Evolutionary conservation across 2,888 invertebrate genomes (phyloP).

Genomic region (Pinctada fucata): DNA sequence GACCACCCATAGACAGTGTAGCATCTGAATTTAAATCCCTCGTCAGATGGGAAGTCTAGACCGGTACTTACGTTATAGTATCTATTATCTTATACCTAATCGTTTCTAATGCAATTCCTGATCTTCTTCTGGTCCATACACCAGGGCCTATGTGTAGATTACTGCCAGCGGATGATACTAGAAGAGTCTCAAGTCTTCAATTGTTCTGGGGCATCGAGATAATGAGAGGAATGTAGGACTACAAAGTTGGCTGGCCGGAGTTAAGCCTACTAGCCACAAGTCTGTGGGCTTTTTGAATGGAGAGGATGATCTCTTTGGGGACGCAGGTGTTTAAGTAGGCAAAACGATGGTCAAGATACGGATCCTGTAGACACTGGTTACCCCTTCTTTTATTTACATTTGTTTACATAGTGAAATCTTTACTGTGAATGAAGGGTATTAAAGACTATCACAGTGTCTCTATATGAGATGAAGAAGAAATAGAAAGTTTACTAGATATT

Average conservation of each 20-base stretch:
- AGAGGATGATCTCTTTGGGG: not conserved
- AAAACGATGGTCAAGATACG: not conserved
- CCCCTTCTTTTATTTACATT: no score
- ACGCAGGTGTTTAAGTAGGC: constrained; percentile 1
- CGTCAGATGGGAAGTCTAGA: not conserved
- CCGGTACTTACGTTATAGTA: not conserved
- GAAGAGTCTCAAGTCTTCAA: no score
- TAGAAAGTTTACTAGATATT: no score
- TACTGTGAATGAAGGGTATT: no score
- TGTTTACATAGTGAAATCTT: no score
- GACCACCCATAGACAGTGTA: no score
- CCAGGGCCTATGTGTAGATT: not conserved
- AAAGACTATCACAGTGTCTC: no score
- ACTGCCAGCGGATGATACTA: not conserved
- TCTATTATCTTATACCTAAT: not conserved
- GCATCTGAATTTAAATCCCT: not conserved
- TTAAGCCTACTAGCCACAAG: no score
- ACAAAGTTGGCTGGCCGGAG: no score
- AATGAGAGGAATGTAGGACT: no score
- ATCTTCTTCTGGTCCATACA: not conserved
- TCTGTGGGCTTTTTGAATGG: not conserved
- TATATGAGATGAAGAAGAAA: no score
- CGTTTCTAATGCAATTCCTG: not conserved
- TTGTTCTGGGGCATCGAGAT: no score
- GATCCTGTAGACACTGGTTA: not conserved